Evolutionary conservation across 2,113 vertebrate genomes (phyloP).

Genomic region (Micronycteris hirsuta): DNA sequence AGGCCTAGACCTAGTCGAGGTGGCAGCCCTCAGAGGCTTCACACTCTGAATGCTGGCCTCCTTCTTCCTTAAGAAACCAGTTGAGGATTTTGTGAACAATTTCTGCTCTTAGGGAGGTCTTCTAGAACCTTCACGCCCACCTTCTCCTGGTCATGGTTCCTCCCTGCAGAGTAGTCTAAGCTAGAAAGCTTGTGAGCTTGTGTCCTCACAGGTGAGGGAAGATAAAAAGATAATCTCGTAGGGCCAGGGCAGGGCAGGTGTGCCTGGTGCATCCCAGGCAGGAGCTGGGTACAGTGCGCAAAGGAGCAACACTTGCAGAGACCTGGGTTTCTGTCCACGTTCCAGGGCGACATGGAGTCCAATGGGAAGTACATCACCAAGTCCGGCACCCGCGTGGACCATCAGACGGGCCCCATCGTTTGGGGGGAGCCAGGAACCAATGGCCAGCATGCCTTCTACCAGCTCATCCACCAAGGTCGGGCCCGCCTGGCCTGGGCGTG

Average conservation of each 20-base stretch:
- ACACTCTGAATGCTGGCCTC: background rate
- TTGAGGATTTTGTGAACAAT: background rate
- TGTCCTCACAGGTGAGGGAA: background rate
- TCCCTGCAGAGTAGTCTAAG: background rate
- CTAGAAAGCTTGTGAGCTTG: background rate
- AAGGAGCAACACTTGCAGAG: background rate
- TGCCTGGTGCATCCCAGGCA: background rate
- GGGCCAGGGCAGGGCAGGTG: background rate
- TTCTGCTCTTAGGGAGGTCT: background rate
- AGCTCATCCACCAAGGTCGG: constrained; percentile 98
- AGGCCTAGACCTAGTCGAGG: background rate
- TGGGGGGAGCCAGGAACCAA: constrained; percentile 99
- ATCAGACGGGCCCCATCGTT: constrained; percentile 94
- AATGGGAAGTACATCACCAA: constrained; percentile 96
- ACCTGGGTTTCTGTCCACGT: background rate
- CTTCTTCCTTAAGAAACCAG: background rate
- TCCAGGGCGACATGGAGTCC: constrained; percentile 97
- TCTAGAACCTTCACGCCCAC: background rate
- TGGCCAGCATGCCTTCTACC: constrained; percentile 97
- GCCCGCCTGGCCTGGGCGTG: background rate
- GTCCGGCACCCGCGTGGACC: constrained; percentile 87
- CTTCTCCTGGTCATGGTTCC: background rate
- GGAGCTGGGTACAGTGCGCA: no score
- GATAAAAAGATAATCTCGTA: background rate
- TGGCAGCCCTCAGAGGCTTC: background rate